Conservation (phyloP, 2,113 vertebrate species). For the Phycodurus eques region DNA sequence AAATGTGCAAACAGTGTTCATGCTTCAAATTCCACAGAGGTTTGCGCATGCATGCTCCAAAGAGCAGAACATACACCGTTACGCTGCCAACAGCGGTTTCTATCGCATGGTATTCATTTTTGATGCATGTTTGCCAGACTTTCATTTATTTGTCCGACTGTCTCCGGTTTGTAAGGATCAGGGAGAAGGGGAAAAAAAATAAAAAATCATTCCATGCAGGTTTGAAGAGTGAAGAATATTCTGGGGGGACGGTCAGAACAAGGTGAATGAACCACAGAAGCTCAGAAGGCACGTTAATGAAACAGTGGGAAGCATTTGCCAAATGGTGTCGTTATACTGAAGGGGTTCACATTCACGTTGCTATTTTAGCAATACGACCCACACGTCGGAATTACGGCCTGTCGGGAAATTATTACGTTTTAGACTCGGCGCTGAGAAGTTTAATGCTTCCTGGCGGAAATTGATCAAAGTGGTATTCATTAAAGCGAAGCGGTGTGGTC, state of each 20-base stretch:
- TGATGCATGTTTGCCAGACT: slow-evolving; percentile 3
- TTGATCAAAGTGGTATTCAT: not conserved
- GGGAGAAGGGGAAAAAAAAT: too few species aligned
- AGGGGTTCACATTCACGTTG: slow-evolving; percentile 38
- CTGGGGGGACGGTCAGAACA: not conserved
- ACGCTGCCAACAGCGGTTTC: not conserved
- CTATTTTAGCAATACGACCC: slow-evolving; percentile 41
- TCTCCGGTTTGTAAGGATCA: not conserved
- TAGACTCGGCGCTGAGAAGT: slow-evolving; percentile 34
- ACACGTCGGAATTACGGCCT: slow-evolving; percentile 53
- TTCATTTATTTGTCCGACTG: slow-evolving; percentile 1
- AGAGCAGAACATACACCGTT: not conserved
- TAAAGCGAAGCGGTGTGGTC: not conserved
- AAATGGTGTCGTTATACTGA: slow-evolving; percentile 29
- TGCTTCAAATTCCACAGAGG: not conserved
- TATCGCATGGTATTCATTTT: slow-evolving; percentile 11
- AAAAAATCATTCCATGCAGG: not conserved
- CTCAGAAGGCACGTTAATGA: slow-evolving; percentile 39
- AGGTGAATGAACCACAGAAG: not conserved
- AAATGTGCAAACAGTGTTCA: not conserved
- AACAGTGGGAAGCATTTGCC: slow-evolving; percentile 25
- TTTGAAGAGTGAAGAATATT: not conserved
- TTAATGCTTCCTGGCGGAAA: slow-evolving; percentile 14
- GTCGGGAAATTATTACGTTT: slow-evolving; percentile 47
- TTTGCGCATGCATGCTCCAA: not conserved